Conservation (phyloP, 2,888 invertebrate species). For the Idaea dimidiata region DNA sequence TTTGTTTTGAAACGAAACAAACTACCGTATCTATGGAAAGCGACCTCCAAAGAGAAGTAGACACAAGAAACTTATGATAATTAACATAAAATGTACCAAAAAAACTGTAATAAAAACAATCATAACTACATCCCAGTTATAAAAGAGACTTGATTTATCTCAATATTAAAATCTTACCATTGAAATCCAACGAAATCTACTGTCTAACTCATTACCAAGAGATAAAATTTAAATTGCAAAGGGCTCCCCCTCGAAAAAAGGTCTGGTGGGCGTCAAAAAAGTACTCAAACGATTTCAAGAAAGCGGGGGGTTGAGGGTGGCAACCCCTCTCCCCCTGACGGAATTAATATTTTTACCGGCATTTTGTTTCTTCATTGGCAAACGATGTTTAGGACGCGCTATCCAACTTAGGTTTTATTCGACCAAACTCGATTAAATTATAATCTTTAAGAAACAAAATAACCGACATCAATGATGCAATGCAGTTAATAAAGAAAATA, state of each 20-base stretch:
- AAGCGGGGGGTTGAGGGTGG: slow-evolving; percentile 33
- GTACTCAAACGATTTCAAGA: slow-evolving; percentile 42
- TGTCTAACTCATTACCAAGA: slow-evolving; percentile 64
- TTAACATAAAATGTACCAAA: background rate
- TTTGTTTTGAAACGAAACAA: too few relatives aligned
- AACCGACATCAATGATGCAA: too few relatives aligned
- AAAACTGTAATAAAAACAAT: background rate
- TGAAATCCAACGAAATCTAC: slow-evolving; percentile 32
- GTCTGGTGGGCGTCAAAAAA: slow-evolving; percentile 72
- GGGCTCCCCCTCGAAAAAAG: slow-evolving; percentile 65
- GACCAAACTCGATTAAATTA: too few relatives aligned
- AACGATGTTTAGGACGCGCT: background rate
- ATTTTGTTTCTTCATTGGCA: slow-evolving; percentile 46
- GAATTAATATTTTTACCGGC: slow-evolving; percentile 65
- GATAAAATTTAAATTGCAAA: slow-evolving; percentile 79
- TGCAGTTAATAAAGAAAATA: too few relatives aligned
- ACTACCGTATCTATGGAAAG: too few relatives aligned
- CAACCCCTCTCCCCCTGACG: slow-evolving; percentile 35
- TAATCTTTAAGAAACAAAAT: too few relatives aligned
- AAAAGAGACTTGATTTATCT: slow-evolving; percentile 17
- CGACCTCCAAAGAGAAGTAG: too few relatives aligned
- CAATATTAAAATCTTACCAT: slow-evolving; percentile 25
- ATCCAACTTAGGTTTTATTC: background rate
- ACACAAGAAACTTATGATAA: too few relatives aligned
- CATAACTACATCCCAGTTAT: slow-evolving; percentile 3